A percentile compares a stretch with the other conserved stretches of the same genome.
These are phyloP conservation scores for Dynastes grantii DNA, from an alignment of 2,888 invertebrate species.

Conservation along the genomic window DNA sequence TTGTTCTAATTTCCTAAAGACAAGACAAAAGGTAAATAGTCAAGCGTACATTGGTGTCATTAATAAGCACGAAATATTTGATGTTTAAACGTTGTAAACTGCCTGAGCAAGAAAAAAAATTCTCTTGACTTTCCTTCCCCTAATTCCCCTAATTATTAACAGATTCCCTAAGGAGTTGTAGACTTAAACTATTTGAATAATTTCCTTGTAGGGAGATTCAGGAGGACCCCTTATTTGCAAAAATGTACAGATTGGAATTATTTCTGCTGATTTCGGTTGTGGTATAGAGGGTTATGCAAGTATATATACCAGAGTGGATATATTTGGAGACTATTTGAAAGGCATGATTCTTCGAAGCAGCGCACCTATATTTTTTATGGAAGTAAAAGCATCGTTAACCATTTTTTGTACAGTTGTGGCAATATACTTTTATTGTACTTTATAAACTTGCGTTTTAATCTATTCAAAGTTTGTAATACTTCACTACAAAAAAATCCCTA, in stretches of 20 bases:
- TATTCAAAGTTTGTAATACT: no score
- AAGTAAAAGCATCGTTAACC: not conserved
- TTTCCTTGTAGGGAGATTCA: slow-evolving; percentile 33
- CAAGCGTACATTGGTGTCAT: no score
- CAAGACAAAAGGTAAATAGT: no score
- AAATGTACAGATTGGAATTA: slow-evolving; percentile 29
- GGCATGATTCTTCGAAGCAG: not conserved
- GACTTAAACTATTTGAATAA: not conserved
- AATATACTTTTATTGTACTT: slow-evolving; percentile 1
- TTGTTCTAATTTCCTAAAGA: no score
- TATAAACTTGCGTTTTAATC: no score
- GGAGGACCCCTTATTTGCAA: slow-evolving; percentile 31
- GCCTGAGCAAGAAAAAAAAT: no score
- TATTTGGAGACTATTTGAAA: slow-evolving; percentile 4
- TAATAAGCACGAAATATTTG: no score
- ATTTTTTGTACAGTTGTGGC: slow-evolving; percentile 2
- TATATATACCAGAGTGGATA: slow-evolving; percentile 38
- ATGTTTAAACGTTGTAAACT: no score
- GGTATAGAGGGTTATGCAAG: slow-evolving; percentile 31
- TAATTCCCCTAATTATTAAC: no score
- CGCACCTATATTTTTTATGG: not conserved
- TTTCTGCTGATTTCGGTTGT: slow-evolving; percentile 38
- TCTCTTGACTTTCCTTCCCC: no score
- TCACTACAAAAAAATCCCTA: no score
- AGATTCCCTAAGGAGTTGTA: not conserved